Evolutionary conservation across 2,888 invertebrate genomes (phyloP).

Genomic region (Isotomurus palustris): DNA sequence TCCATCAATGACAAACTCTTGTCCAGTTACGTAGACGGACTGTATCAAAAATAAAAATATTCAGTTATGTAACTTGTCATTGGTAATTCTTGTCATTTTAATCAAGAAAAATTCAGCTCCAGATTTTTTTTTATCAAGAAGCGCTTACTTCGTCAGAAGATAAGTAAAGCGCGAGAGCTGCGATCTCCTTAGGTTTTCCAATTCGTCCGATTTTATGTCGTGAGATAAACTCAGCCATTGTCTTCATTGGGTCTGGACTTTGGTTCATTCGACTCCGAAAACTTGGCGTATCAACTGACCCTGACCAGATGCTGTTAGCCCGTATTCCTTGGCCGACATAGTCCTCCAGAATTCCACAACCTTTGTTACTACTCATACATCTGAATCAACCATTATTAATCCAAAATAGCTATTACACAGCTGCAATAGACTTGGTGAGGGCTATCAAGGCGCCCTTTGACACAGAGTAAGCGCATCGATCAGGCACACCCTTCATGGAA

Average conservation of each 20-base stretch:
- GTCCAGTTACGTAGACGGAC: slow-evolving; percentile 46
- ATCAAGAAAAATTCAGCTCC: too few species aligned
- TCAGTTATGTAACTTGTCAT: too few species aligned
- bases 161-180: slow-evolving; percentile 47
- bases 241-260: slow-evolving; percentile 41
- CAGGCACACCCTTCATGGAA: slow-evolving; percentile 45
- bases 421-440: slow-evolving; percentile 47
- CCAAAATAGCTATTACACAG: too few species aligned
- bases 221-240: slow-evolving; percentile 43
- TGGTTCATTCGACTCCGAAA: slow-evolving; percentile 38
- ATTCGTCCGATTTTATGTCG: slow-evolving; percentile 48
- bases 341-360: too few species aligned
- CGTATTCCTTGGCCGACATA: slow-evolving; percentile 46
- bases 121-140: too few species aligned
- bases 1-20: slow-evolving; percentile 46
- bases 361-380: too few species aligned
- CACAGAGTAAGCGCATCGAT: slow-evolving; percentile 47
- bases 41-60: slow-evolving; percentile 20
- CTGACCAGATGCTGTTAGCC: slow-evolving; percentile 47
- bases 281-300: slow-evolving; percentile 46
- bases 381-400: too few species aligned
- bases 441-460: slow-evolving; percentile 48
- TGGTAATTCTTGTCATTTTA: too few species aligned
- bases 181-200: slow-evolving; percentile 48
- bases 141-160: slow-evolving; percentile 48